Evolutionary conservation across 2,113 vertebrate genomes (phyloP).

Genomic region (cat (Felis catus)): DNA sequence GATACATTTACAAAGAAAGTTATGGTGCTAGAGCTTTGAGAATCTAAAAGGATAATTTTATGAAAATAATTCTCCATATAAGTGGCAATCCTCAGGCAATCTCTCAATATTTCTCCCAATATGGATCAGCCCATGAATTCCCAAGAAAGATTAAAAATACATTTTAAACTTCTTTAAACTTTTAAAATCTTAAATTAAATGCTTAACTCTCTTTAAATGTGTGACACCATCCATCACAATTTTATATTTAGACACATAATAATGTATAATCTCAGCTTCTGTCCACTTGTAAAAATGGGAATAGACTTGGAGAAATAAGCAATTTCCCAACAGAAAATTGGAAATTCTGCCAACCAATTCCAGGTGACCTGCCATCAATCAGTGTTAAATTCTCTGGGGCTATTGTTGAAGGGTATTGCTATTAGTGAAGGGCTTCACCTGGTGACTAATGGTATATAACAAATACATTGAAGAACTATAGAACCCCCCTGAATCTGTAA

Average conservation of each 20-base stretch:
- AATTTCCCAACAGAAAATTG: conserved; percentile 94
- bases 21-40: conserved; percentile 63
- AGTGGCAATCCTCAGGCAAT: conserved; percentile 51
- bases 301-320: conserved; percentile 91
- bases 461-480: conserved; percentile 87
- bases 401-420: conserved; percentile 88
- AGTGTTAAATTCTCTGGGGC: conserved; percentile 89
- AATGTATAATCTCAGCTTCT: conserved; percentile 91
- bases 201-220: conserved; percentile 88
- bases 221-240: conserved; percentile 90
- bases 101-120: conserved; percentile 52
- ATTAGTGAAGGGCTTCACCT: conserved; percentile 88
- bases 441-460: conserved; percentile 90
- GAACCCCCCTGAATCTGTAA: conserved; percentile 86
- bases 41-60: conserved; percentile 68
- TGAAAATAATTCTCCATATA: conserved; percentile 68
- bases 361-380: conserved; percentile 91
- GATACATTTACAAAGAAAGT: conserved; percentile 76
- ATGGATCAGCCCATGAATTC: conserved; percentile 60
- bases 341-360: conserved; percentile 92
- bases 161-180: conserved; percentile 83
- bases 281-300: conserved; percentile 92
- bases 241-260: conserved; percentile 91
- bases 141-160: conserved; percentile 71
- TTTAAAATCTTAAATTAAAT: conserved; percentile 86